phyloP scores from a whole-genome alignment of 2,888 invertebrate genomes.

The Cryptosula pallasiana region DNA sequence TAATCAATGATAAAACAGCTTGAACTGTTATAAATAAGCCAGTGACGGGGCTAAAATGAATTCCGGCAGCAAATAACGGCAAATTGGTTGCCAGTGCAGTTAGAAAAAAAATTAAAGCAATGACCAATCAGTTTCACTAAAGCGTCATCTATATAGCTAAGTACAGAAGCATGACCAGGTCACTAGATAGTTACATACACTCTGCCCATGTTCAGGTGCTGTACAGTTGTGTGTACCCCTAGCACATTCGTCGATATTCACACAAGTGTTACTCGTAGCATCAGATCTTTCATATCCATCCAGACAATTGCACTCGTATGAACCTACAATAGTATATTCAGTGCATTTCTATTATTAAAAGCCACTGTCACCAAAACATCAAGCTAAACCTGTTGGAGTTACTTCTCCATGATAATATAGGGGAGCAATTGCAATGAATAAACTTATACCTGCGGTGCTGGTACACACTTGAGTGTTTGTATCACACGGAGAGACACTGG shows the following conservation, averaged over 20 bases:
- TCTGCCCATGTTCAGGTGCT: not conserved
- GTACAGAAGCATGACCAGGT: too few relatives aligned
- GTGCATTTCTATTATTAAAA: not conserved
- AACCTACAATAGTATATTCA: conserved; percentile 2
- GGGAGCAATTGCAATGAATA: not conserved
- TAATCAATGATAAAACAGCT: too few relatives aligned
- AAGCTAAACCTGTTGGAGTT: too few relatives aligned
- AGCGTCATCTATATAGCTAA: too few relatives aligned
- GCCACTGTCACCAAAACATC: too few relatives aligned
- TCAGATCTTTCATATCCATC: not conserved
- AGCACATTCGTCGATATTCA: not conserved
- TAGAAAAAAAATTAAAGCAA: too few relatives aligned
- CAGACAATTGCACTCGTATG: conserved; percentile 8
- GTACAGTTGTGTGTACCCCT: not conserved
- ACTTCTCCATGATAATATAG: not conserved
- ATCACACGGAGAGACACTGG: not conserved
- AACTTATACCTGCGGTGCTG: not conserved
- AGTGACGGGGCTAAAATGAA: too few relatives aligned
- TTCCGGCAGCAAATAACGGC: too few relatives aligned
- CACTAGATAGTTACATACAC: too few relatives aligned
- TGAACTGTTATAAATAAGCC: too few relatives aligned
- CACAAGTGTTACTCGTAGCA: not conserved
- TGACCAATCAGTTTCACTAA: too few relatives aligned
- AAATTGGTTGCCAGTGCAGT: too few relatives aligned
- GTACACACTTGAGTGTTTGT: not conserved